Evolutionary conservation across 2,113 vertebrate species (phyloP), one percentile per base, ranked within the genome.

Genomic region (Periophthalmus modestus): DNA sequence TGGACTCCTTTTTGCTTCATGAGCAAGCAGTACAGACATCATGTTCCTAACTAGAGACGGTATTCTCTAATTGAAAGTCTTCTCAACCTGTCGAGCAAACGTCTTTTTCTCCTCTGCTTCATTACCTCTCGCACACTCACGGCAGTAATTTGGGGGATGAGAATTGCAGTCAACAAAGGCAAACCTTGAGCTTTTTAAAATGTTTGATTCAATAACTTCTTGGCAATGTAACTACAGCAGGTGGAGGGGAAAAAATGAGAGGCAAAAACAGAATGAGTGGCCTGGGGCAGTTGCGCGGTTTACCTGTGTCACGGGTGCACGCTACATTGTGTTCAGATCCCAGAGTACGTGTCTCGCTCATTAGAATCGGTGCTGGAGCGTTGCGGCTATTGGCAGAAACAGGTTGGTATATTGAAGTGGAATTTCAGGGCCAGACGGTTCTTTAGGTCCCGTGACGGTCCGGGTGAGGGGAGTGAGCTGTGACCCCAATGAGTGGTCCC

Each of bases 401-500:
- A 70, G 73, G 82, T 84, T 80, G 57, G 57, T 84, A 67, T 73
- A 10, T 79, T 83, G 74, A 82, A 76, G 82, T 82, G 12, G 65
- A 85, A 84, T 85, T 85, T 66, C 72, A 77, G 79, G 66, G 88
- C 23, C 89, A 89, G 88, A 89, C 87, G 88, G 86, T 83, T 88
- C 84, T 85, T 83, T 39, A 77, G 83, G 89, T 91, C 84, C 80
- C 81, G 78, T 89, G 87, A 87, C 74, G 80, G 85, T 87, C 82
- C 75, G 76, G 82, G 74, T 84, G 73, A 80, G 81, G 85, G 62
- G 89, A 86, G 83, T 72, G 87, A 91, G 89, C 82, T 86, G 85
- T 89, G 89, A 90, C 86, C 88, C 88, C 84, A 77, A 86, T 87
- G 83, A 89, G 89, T 88, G 84, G 84, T 90, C 87, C 87, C 86